These are phyloP conservation scores for Pteropus alecto DNA, from an alignment of 2,113 vertebrate species.

Conservation along the genomic window DNA sequence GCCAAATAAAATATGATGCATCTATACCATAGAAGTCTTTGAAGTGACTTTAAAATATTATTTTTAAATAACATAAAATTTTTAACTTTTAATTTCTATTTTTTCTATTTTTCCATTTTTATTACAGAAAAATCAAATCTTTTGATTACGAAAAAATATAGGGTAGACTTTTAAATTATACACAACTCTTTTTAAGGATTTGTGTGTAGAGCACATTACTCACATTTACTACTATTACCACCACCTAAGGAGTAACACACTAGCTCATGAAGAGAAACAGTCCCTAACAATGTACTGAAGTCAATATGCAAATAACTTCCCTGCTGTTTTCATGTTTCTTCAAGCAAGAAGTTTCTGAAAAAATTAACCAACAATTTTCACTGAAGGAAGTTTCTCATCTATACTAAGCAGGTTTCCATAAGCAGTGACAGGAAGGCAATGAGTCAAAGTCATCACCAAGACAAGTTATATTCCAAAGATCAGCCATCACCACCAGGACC, in stretches of 20 bases:
- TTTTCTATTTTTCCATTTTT: constrained; percentile 4
- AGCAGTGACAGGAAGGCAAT: background rate
- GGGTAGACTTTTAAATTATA: background rate
- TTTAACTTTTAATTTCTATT: background rate
- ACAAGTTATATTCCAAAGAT: background rate
- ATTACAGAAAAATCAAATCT: constrained; percentile 29
- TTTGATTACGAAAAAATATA: background rate
- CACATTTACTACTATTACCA: background rate
- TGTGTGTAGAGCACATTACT: background rate
- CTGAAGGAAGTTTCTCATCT: background rate
- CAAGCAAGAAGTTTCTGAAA: constrained; percentile 22
- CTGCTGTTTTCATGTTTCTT: constrained; percentile 12
- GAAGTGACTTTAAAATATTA: background rate
- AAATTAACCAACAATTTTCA: background rate
- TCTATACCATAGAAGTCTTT: background rate
- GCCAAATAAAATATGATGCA: constrained; percentile 35
- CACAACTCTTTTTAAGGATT: background rate
- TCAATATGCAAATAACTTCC: background rate
- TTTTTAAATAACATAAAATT: constrained; percentile 11
- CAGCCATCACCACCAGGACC: background rate
- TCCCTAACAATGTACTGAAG: background rate
- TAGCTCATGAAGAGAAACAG: background rate
- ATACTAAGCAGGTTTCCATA: background rate
- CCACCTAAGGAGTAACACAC: background rate
- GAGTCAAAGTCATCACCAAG: background rate